phyloP scores from a whole-genome alignment of 2,797 vertebrate genomes.

The Rhinatrema bivittatum region DNA sequence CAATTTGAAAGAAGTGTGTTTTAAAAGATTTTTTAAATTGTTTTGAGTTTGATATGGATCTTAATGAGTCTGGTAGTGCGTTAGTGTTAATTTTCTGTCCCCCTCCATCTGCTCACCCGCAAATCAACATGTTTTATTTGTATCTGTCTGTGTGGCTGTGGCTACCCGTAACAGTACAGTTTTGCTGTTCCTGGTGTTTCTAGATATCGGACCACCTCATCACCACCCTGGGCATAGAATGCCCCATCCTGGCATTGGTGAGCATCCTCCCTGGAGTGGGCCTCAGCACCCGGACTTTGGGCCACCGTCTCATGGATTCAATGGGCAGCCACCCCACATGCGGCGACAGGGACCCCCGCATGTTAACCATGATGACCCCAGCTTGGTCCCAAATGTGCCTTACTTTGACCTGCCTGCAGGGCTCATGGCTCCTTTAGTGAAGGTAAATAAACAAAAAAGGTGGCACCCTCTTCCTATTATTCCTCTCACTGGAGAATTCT shows the following conservation, averaged over 20 bases:
- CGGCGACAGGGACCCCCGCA: slow-evolving; percentile 81
- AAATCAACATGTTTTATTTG: no score
- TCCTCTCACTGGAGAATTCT: neutral
- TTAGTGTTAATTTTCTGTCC: no score
- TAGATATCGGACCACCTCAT: slow-evolving; percentile 91
- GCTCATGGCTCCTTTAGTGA: slow-evolving; percentile 95
- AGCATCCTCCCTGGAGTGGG: slow-evolving; percentile 89
- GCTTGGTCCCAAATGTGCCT: slow-evolving; percentile 92
- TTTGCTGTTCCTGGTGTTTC: no score
- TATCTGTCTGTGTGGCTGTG: no score
- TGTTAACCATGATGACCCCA: slow-evolving; percentile 84
- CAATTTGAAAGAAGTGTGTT: no score
- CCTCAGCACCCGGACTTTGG: slow-evolving; percentile 87
- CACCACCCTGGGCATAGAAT: slow-evolving; percentile 88
- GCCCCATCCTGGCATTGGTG: slow-evolving; percentile 82
- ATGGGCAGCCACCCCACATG: slow-evolving; percentile 89
- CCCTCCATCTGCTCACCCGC: no score
- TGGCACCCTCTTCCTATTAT: no score
- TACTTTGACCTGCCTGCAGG: slow-evolving; percentile 95
- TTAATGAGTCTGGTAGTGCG: no score
- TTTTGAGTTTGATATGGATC: no score
- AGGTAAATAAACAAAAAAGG: slow-evolving; percentile 64
- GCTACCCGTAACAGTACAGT: no score
- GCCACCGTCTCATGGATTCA: slow-evolving; percentile 91
- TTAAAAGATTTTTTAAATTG: no score